A percentile compares a stretch with the other conserved stretches of the same genome.
These are phyloP conservation scores for Semnornis frantzii DNA, from an alignment of 2,113 vertebrate genomes.

Conservation along the genomic window DNA sequence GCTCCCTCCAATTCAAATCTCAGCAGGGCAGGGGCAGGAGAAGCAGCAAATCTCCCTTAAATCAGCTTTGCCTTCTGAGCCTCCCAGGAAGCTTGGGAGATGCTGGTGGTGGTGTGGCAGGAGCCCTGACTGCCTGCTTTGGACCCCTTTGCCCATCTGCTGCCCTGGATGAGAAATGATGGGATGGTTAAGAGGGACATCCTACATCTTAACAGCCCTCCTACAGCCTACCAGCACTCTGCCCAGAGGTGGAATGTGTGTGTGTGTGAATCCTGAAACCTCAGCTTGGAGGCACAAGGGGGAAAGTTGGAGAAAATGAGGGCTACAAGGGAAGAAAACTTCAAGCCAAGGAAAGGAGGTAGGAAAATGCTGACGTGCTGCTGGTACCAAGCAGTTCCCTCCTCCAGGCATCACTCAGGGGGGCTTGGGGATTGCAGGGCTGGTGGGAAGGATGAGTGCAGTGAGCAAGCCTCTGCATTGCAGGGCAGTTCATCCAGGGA, in stretches of 20 bases:
- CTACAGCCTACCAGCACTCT: background rate
- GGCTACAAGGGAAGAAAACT: background rate
- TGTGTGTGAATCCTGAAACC: background rate
- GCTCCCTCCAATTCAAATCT: background rate
- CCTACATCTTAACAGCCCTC: fast-evolving
- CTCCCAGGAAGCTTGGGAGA: background rate
- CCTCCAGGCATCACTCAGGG: background rate
- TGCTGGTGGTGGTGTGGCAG: background rate
- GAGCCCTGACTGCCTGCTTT: fast-evolving
- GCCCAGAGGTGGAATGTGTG: background rate
- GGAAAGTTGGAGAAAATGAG: background rate
- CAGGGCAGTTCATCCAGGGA: constrained; percentile 17
- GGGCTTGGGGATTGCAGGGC: background rate
- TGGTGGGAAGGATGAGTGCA: background rate
- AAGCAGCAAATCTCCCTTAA: background rate
- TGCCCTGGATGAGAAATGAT: fast-evolving
- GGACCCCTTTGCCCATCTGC: background rate
- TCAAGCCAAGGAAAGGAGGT: background rate
- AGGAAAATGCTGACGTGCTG: constrained; percentile 10
- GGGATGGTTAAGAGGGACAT: background rate
- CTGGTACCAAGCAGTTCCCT: background rate
- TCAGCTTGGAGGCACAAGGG: background rate
- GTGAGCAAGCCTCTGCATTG: constrained; percentile 49
- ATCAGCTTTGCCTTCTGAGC: background rate
- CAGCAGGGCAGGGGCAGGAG: background rate